Conservation (phyloP, 2,113 vertebrate species). For the Indri indri region DNA sequence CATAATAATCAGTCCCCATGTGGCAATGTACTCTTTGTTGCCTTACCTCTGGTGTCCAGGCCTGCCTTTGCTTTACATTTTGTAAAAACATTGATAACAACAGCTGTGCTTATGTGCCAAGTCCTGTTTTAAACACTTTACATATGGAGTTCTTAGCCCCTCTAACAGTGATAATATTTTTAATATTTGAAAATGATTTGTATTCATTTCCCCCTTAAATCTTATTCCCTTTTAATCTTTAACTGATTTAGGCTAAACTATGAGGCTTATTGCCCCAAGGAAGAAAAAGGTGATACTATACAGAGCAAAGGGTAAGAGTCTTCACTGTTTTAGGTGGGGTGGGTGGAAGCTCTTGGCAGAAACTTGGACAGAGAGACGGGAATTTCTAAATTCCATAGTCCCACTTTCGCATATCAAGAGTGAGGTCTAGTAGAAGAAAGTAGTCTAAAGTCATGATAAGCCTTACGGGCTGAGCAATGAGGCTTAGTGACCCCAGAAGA, state of each 20-base stretch:
- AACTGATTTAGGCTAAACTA: background rate
- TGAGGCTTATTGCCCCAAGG: background rate
- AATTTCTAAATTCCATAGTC: background rate
- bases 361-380: background rate
- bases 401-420: background rate
- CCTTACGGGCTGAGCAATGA: background rate
- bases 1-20: background rate
- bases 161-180: background rate
- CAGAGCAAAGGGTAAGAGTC: background rate
- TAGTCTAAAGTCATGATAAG: background rate
- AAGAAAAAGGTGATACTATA: background rate
- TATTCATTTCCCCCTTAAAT: background rate
- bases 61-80: background rate
- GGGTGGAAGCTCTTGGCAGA: background rate
- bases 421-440: background rate
- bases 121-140: background rate
- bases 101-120: background rate
- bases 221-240: background rate
- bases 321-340: background rate
- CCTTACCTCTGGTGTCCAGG: background rate
- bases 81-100: background rate
- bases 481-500: background rate
- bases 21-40: background rate
- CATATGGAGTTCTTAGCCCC: background rate
- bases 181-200: constrained; percentile 12